Base-by-base conservation (phyloP, 2,113 vertebrate genomes). In the Columba livia region DNA sequence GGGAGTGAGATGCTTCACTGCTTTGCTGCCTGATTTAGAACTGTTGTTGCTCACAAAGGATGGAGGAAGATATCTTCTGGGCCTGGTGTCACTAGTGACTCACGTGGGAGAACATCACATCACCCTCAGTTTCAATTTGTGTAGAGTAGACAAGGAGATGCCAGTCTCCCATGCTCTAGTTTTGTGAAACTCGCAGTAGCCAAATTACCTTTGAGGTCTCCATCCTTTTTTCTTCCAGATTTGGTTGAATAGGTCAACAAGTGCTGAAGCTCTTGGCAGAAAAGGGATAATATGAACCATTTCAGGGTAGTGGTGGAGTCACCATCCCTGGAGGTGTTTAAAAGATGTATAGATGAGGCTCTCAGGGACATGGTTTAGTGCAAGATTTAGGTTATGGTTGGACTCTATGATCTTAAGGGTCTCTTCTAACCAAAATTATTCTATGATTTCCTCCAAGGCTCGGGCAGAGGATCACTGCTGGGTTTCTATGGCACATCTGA, bases 71-170 rank as follows among this genome's bases (percentile, higher is more conserved):
- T 48, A 18, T 79, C 31, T 90, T 58, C 36, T 53, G 36, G 65
- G 21, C 10, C 14, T 47, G 26, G 2, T 71, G n/a, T 51, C 25
- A 31, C 16, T 25, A 17, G 29, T 53, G 74, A 28, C 29, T 79
- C 12, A 8, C 0, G 0, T 20, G 24, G 38, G 31, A 58, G 31
- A 53, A 12, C 2, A 0, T 79, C 28, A 71, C 4, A 0, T 74
- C 78, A 32, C 32, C 16, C 12, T 77, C 29, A 4, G 38, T 71
- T 60, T 60, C 44, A 9, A 1, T 54, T 44, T 79, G 51, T 54
- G 32, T 53, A 3, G 56, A 48, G 48, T 1, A 1, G 20, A 65
- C 44, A 0, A 0, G 23, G 25, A 51, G 60, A 40, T 51, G 16
- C 3, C 3, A 10, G 16, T 56, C 60, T 82, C 61, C 11, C 29